Percentiles rank a stretch among this genome's conserved stretches.
Evolutionary conservation across 2,797 vertebrate species (phyloP).

Genomic region (Molothrus aeneus): DNA sequence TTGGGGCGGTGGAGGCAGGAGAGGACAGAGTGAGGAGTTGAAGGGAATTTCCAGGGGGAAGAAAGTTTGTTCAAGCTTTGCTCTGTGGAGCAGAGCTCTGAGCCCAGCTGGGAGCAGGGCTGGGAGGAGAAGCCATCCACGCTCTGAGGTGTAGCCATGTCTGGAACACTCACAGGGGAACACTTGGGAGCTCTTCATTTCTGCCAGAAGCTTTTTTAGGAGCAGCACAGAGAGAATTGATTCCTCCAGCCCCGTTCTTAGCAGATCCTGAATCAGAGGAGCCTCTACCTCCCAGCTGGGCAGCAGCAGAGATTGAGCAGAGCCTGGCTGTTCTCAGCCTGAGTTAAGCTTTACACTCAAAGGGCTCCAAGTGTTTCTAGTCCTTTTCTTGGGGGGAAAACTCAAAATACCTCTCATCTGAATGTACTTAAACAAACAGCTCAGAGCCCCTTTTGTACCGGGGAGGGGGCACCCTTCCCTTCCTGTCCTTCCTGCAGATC

Average conservation of each 20-base stretch:
- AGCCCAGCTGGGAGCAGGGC: neutral
- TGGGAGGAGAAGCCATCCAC: slow-evolving; percentile 42
- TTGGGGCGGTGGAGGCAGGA: neutral
- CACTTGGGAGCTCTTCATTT: slow-evolving; percentile 42
- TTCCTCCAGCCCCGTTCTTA: neutral
- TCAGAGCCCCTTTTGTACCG: neutral
- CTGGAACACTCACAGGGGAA: neutral
- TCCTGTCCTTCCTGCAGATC: neutral
- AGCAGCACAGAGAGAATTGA: neutral
- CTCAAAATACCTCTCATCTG: slow-evolving; percentile 49
- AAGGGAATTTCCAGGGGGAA: neutral
- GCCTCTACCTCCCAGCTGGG: slow-evolving; percentile 13
- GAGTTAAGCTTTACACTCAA: slow-evolving; percentile 38
- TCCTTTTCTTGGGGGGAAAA: neutral
- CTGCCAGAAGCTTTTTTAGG: slow-evolving; percentile 14
- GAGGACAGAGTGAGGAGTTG: neutral
- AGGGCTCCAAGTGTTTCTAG: slow-evolving; percentile 60
- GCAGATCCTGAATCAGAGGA: neutral
- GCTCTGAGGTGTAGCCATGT: slow-evolving; percentile 7
- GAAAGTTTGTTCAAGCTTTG: neutral
- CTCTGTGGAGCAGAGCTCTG: neutral
- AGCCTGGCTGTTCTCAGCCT: neutral
- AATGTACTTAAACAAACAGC: slow-evolving; percentile 53
- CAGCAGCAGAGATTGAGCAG: neutral
- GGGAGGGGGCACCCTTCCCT: neutral